Evolutionary conservation across 1,140 invertebrate genomes (phyloP), one percentile per base, ranked within the genome.

Genomic region (Globodera ellingtonae): DNA sequence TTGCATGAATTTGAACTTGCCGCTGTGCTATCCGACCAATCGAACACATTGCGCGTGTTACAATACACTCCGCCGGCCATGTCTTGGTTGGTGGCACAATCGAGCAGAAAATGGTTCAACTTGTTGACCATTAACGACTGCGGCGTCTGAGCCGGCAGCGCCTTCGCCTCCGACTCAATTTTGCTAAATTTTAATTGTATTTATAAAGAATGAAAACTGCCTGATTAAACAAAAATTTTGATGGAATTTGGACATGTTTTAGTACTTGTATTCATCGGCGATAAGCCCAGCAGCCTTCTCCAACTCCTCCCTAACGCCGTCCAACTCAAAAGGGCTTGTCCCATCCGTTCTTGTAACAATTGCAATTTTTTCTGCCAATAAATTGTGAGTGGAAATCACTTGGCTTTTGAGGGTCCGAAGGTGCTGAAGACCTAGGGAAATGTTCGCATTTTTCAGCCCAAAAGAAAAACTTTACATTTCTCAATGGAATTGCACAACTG

Each of bases 201-300:
- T 21, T 67, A 21, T 10, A 9, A 70, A 8, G 35, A 70, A 44
- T 44, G 10, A 71, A 78, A 8, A n/a, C 6, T 4, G 10, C 13
- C 18, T 75, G 48, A 9, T n/a, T 52, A 21, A 13, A 75, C 10
- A 3, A 70, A 46, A 6, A 9, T 47, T 9, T 46, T 9, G n/a
- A 62, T 24, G 10, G 13, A 74, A 15, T 13, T 10, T 74, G 10
- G 35, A 73, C 21, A 5, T 46, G 35, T 18, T 67, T 35, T 76
- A n/a, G n/a, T 76, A 80, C 79, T 80, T 72, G 59, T 80, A 80
- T 48, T 77, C 79, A 35, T 65, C 73, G 71, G 78, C 79, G n/a
- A 81, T 81, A n/a, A 46, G 9, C 6, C 48, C 10, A 21, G 67
- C 78, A 15, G 35, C 44, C n/a, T 9, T 81, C 35, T 81, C 80